Base-by-base conservation (phyloP, 2,797 vertebrate genomes). In the Alca torda region DNA sequence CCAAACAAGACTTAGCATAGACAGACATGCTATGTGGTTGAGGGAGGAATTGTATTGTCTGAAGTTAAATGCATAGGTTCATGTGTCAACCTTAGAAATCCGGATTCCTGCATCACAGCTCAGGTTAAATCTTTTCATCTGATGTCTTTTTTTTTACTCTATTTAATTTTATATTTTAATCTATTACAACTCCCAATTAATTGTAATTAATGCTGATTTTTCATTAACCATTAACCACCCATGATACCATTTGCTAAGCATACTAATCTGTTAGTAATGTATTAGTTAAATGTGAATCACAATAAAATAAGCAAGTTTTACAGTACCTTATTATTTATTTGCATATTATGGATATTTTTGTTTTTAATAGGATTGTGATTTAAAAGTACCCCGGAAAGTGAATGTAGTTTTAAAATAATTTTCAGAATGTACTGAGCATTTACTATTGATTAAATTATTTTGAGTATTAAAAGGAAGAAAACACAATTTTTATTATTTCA, bases 221-320 rank as follows among this genome's bases (percentile, higher is more conserved):
- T 89, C 56, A 65, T 82, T 90, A 82, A 53, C 13, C 56, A 69
- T 79, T 90, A 82, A 53, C 14, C 48, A 90, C 20, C 8, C 41
- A 85, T 63, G 28, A 54, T 68, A 72, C 21, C 33, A 5, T 74
- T 87, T 90, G 87, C 72, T 85, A 75, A 95, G 53, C 39, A 64
- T 70, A 63, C 19, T 67, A 45, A 70, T 87, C 48, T 89, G 37
- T 80, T 83, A 80, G 26, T 13, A 80, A 70, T 60, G 9, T n/a
- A 67, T 60, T 92, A 75, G 54, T 93, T 93, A 90, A 90, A 90
- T 64, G 37, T 45, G 43, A 90, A 74, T 86, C 53, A 84, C 77
- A 89, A 68, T 59, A 76, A 96, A 94, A 82, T 65, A 69, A 87
- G 14, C 28, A 65, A 37, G 2, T 54, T 89, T 90, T 89, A 30